phyloP scores from a whole-genome alignment of 2,113 vertebrate species.

The Malaclemys terrapin region DNA sequence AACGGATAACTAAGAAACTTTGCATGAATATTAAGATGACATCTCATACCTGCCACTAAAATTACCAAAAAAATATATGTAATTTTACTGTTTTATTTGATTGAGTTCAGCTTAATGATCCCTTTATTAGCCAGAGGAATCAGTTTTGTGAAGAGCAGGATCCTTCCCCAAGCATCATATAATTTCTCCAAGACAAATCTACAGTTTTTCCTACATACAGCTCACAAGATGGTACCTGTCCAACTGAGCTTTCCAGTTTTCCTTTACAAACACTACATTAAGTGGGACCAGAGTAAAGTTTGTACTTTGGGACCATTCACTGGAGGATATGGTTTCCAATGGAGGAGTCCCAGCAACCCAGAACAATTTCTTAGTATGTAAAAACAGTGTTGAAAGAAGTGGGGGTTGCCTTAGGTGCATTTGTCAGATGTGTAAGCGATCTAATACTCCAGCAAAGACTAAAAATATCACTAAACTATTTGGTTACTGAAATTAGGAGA shows the following conservation, averaged over 20 bases:
- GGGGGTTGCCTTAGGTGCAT: background rate
- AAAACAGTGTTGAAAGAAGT: slow-evolving; percentile 53
- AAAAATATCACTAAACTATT: slow-evolving; percentile 23
- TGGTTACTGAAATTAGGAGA: slow-evolving; percentile 31
- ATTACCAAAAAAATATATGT: background rate
- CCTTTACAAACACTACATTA: background rate
- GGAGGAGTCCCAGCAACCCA: background rate
- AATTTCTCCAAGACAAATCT: slow-evolving; percentile 7
- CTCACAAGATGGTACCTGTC: background rate
- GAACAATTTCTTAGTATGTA: slow-evolving; percentile 3
- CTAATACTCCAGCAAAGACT: background rate
- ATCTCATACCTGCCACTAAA: background rate
- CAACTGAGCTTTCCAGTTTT: background rate
- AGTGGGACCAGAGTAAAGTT: background rate
- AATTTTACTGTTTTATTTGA: background rate
- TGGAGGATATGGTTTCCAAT: slow-evolving; percentile 12
- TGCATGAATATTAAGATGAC: background rate
- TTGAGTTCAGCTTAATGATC: background rate
- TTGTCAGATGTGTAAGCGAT: background rate
- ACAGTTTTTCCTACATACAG: background rate
- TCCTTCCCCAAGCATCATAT: background rate
- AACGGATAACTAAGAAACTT: background rate
- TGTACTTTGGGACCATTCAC: background rate
- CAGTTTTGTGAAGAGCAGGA: background rate
- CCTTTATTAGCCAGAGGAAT: background rate